Evolutionary conservation across 2,113 vertebrate species (phyloP).

Genomic region (Ameiurus melas): DNA sequence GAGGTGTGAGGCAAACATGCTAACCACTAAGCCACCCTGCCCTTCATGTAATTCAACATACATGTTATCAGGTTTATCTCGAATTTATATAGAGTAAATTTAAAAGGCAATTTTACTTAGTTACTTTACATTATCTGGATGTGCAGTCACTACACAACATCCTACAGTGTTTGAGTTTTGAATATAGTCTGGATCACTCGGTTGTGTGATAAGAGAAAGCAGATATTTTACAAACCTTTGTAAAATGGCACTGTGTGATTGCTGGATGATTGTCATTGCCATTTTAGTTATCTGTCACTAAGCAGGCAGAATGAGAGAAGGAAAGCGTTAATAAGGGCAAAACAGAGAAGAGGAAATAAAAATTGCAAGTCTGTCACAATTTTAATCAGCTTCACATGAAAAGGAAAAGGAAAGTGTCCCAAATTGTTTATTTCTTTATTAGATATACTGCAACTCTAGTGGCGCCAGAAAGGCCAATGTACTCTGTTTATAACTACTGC

Average conservation of each 20-base stretch:
- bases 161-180: conserved; percentile 1
- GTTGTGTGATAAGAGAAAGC: conserved; percentile 4
- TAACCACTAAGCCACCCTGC: no score
- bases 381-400: neutral
- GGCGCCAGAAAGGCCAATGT: neutral
- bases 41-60: neutral
- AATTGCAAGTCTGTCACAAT: neutral
- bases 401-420: neutral
- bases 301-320: neutral
- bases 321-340: conserved; percentile 23
- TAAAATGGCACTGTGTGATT: conserved; percentile 17
- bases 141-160: neutral
- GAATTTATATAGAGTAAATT: neutral
- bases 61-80: neutral
- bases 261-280: neutral
- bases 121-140: neutral
- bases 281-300: neutral
- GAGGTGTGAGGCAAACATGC: no score
- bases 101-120: neutral
- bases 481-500: conserved; percentile 37
- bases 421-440: conserved; percentile 6
- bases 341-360: neutral
- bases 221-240: conserved; percentile 15
- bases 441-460: neutral
- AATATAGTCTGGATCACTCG: conserved; percentile 37